Evolutionary conservation across 2,113 vertebrate species (phyloP), one percentile per base, ranked within the genome.

Genomic region (Bungarus multicinctus): DNA sequence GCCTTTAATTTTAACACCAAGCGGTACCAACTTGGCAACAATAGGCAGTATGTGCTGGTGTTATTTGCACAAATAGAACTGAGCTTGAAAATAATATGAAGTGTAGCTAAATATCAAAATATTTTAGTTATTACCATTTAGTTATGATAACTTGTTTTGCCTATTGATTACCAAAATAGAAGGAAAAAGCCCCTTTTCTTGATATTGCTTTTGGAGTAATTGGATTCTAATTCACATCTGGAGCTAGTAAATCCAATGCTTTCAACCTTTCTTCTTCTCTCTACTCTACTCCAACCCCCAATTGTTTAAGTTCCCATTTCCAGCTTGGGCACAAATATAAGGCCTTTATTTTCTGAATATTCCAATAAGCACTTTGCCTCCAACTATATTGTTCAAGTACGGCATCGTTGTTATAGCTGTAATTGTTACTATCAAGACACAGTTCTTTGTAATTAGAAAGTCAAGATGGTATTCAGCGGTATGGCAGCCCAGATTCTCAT

Each of bases 381-480:
- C 94, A 95, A 97, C 95, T 85, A 97, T 95, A 98, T 98, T 98
- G 97, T 98, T 98, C 97, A 93, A 97, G 96, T 95, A 97, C 96
- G 88, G 97, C 97, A 96, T 97, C 97, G 97, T 98, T 98, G 97
- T 98, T 98, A 96, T 95, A 97, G 98, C 97, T 98, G 97, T 98
- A 98, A 98, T 98, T 98, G 98, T 98, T 98, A 98, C 98, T 97
- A 98, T 98, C 98, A 97, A 98, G 98, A 97, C 97, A 97, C 97
- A 95, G 97, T 96, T 98, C 97, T 98, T 98, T 98, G 98, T 98
- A 98, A 98, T 98, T 98, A 98, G 97, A 97, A 98, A 98, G 98
- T 98, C 98, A 98, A 98, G 98, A 98, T 98, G 98, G 97, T 98
- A 97, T 98, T 98, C 98, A 97, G 97, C 97, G 97, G 97, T 95